Base-by-base conservation (phyloP, 23 tunicate genomes). In the Trididemnum nubilum region DNA sequence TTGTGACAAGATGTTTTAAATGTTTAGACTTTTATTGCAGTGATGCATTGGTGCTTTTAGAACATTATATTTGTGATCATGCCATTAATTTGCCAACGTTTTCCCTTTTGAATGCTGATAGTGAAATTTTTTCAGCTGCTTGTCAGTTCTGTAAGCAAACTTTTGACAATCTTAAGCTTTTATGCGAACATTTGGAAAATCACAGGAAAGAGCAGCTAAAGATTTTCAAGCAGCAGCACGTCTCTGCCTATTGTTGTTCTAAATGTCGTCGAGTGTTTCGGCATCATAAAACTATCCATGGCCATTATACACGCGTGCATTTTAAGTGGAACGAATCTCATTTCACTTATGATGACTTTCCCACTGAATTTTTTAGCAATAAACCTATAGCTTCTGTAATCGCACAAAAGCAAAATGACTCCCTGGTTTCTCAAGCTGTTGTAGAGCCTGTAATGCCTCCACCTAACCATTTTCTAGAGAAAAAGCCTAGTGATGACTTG, bases 191-290 rank as follows among this genome's bases (percentile, higher is more conserved):
- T 36, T 77, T 83, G 50, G 26, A 60, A 35, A 36, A 35, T 2
- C 87, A 83, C 38, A 33, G 36, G 26, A 31, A 2, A 3, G 34
- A 70, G 63, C 61, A 70, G 4, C 19, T 66, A 1, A 31, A 15
- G 2, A 34, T n/a, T 33, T 82, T 25, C 36, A 36, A 70, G 4
- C 27, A 34, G 2, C 60, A 60, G 18, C 54, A 83, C 24, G 59
- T 83, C 0, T 19, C 34, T 0, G 87, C 38, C 1, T 83, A 71
- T 36, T 57, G 87, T 60, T 83, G 87, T 36, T 83, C 87, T 1
- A 61, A 24, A 60, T 83, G 87, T 28, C 73, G 87, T 2, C 73
- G 87, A 25, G 87, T 73, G 28, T 83, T 83, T 39, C 66, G 80
- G 3, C 71, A 35, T 19, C 37, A 73, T 24, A 59, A 77, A 0